Evolutionary conservation across 1,140 invertebrate genomes (phyloP), one percentile per base, ranked within the genome.

Genomic region (Palaemon carinicauda): DNA sequence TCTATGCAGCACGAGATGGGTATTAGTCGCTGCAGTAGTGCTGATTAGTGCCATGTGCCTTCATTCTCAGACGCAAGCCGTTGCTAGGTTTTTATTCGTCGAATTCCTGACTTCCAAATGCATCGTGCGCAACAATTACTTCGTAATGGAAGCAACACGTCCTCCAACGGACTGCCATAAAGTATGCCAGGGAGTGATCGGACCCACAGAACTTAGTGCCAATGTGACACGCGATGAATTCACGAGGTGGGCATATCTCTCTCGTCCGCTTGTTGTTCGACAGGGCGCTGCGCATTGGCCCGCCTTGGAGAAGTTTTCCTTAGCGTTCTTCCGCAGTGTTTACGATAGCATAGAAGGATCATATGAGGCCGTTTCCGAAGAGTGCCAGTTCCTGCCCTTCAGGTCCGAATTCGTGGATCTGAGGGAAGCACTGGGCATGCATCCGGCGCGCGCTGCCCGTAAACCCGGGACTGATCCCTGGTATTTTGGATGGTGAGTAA

Each of bases 121-220:
- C 91, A 91, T 96, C 75, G 89, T 97, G 89, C 94, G 95, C 86
- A 96, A 96, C 91, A 97, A 96, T 92, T 96, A 95, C 90, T 92
- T 97, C 65, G 92, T 96, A 50, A 96, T 95, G 95, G 96, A 97
- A 92, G 95, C 95, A 56, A 95, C 95, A 15, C 92, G 96, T 83
- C 96, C 96, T 17, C 92, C 95, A n/a, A 95, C 95, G 9, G 93
- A 96, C 91, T 98, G 96, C 90, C 92, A 92, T 33, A 87, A 96
- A 95, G 91, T 97, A 96, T 91, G 91, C 90, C 79, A 91, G 92
- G 80, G 92, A 95, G 19, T 91, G 91, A 41, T 93, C 93, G 54
- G 56, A 79, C 5, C 92, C 96, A 71, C 90, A 95, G 82, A 89
- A 91, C 69, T 96, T 96, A 65, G 60, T 60, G 60, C 54, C 75